Conservation (phyloP, 2,888 invertebrate species). For the Acronicta aceris region DNA sequence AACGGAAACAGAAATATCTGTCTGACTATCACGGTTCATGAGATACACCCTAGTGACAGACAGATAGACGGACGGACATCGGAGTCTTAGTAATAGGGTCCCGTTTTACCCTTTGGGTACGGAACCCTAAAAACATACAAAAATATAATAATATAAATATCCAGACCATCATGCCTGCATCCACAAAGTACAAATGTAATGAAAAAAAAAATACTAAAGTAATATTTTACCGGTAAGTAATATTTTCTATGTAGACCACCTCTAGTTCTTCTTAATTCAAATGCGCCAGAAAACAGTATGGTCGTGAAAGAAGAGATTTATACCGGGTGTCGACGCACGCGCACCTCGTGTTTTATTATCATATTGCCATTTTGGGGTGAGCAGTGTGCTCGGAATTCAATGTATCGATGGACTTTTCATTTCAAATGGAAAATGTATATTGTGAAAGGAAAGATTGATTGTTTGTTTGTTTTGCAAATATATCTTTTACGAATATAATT, state of each 20-base stretch:
- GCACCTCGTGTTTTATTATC: conserved; percentile 71
- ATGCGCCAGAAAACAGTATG: conserved; percentile 70
- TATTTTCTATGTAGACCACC: conserved; percentile 2
- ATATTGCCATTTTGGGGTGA: conserved; percentile 67
- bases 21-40: too few relatives aligned
- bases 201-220: too few relatives aligned
- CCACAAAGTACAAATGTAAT: background rate
- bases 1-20: too few relatives aligned
- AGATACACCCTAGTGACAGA: too few relatives aligned
- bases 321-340: conserved; percentile 70
- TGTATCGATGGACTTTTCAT: conserved; percentile 49
- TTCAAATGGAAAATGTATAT: conserved; percentile 43
- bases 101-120: too few relatives aligned
- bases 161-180: too few relatives aligned
- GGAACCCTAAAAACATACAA: too few relatives aligned
- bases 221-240: too few relatives aligned
- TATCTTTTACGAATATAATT: too few relatives aligned
- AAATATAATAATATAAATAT: too few relatives aligned
- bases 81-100: too few relatives aligned
- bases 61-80: too few relatives aligned
- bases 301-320: conserved; percentile 78
- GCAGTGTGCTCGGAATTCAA: conserved; percentile 45
- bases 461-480: conserved; percentile 12
- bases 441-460: conserved; percentile 21
- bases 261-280: conserved; percentile 60